Conservation (phyloP, 2,797 vertebrate species). For the Rhinogobio ventralis region DNA sequence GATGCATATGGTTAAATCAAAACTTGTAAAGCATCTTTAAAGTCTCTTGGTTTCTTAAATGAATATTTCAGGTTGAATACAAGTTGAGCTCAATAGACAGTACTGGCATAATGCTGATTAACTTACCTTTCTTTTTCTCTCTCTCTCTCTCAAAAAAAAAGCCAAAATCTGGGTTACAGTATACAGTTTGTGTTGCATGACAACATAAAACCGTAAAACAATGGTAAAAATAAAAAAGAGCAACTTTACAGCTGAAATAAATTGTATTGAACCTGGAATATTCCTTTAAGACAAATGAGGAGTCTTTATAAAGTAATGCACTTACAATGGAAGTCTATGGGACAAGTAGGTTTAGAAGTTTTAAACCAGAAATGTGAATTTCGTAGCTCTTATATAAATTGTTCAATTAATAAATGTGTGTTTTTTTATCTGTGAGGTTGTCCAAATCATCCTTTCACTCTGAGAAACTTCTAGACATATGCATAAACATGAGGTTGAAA, state of each 20-base stretch:
- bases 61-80: too few species aligned
- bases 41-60: too few species aligned
- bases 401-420: background rate
- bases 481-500: constrained; percentile 19
- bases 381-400: background rate
- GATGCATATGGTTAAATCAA: background rate
- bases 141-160: too few species aligned
- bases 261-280: background rate
- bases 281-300: background rate
- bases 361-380: background rate
- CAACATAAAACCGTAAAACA: background rate
- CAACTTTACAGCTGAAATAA: background rate
- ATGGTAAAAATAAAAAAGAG: background rate
- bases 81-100: too few species aligned
- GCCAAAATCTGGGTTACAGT: too few species aligned
- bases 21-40: background rate
- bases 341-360: background rate
- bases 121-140: background rate
- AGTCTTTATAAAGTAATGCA: background rate
- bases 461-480: background rate
- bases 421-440: background rate
- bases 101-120: background rate
- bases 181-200: background rate
- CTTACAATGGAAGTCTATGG: background rate
- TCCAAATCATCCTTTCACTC: background rate